phyloP scores from a whole-genome alignment of 1,140 invertebrate species.

The Pachyrhynchus sulphureomaculatus region DNA sequence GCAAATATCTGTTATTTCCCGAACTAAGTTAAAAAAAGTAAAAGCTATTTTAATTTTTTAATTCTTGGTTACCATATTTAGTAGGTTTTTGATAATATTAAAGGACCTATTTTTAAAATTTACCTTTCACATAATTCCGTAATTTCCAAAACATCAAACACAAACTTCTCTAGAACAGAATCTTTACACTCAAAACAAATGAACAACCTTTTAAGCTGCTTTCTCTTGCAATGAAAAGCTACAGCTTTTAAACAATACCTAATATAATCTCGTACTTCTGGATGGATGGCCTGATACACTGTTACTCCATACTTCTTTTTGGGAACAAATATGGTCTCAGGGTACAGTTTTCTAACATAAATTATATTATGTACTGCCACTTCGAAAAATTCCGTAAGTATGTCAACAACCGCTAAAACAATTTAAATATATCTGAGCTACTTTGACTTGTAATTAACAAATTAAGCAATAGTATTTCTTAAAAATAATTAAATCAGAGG shows the following conservation, averaged over 20 bases:
- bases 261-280: slow-evolving; percentile 58
- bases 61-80: no score
- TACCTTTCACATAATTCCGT: slow-evolving; percentile 28
- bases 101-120: not conserved
- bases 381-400: slow-evolving; percentile 57
- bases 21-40: no score
- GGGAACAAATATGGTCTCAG: slow-evolving; percentile 55
- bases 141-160: slow-evolving; percentile 34
- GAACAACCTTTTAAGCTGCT: slow-evolving; percentile 34
- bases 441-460: no score
- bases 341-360: slow-evolving; percentile 57
- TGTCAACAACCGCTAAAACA: slow-evolving; percentile 34
- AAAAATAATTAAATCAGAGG: no score
- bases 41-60: no score
- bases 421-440: no score
- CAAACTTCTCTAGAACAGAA: slow-evolving; percentile 33
- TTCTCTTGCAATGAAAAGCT: slow-evolving; percentile 34
- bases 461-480: no score
- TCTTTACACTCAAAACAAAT: slow-evolving; percentile 34
- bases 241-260: slow-evolving; percentile 52
- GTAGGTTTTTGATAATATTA: no score
- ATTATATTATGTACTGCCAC: slow-evolving; percentile 57
- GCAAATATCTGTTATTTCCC: no score
- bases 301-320: slow-evolving; percentile 57
- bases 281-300: slow-evolving; percentile 56